These are phyloP conservation scores for Rachycentron canadum DNA, from an alignment of 2,797 vertebrate species.

Conservation along the genomic window DNA sequence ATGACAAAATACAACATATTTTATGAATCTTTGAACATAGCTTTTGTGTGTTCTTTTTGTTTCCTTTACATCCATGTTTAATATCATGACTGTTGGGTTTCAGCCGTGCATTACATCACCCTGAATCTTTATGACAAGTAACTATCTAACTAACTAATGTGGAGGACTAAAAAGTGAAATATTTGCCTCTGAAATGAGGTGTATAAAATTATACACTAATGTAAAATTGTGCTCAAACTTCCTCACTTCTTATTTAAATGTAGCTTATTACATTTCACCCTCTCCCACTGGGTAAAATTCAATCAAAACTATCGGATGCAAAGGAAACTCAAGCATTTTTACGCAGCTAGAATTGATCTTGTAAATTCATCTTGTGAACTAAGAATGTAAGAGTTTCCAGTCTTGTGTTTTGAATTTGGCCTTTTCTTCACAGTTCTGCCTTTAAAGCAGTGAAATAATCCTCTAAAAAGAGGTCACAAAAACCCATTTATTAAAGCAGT, in stretches of 20 bases:
- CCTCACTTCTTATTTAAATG: no score
- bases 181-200: not conserved
- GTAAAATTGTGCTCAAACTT: not conserved
- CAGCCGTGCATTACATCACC: no score
- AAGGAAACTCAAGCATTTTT: not conserved
- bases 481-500: slow-evolving; percentile 11
- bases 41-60: not conserved
- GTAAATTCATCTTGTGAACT: slow-evolving; percentile 3
- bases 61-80: not conserved
- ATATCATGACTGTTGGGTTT: not conserved
- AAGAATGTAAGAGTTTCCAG: slow-evolving; percentile 18
- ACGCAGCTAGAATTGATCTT: slow-evolving; percentile 4
- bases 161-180: not conserved
- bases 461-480: slow-evolving; percentile 5
- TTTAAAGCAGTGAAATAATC: slow-evolving; percentile 14
- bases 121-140: not conserved
- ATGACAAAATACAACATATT: not conserved
- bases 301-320: not conserved
- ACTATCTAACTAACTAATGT: not conserved
- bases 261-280: not conserved
- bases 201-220: not conserved
- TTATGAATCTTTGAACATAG: not conserved
- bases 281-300: not conserved
- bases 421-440: not conserved
- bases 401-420: slow-evolving; percentile 3